A percentile compares a stretch with the other conserved stretches of the same genome.
phyloP scores from a whole-genome alignment of 2,797 vertebrate species.

The Lophura swinhoii region DNA sequence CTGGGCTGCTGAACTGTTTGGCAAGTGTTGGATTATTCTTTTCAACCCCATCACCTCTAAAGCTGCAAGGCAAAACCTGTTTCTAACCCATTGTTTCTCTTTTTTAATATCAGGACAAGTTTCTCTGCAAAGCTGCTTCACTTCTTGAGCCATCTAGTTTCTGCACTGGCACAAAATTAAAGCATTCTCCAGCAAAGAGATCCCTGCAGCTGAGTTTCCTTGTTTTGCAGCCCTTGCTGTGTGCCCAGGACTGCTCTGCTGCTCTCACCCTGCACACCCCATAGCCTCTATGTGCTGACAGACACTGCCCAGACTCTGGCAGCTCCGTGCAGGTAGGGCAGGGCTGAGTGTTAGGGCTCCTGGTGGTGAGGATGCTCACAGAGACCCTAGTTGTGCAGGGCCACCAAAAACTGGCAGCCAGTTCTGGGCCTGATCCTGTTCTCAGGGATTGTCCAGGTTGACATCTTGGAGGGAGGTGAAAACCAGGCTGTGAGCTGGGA shows the following conservation, averaged over 20 bases:
- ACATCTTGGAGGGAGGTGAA: background rate
- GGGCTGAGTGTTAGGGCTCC: background rate
- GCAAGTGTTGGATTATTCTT: accelerated
- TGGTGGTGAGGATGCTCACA: accelerated
- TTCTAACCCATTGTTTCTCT: background rate
- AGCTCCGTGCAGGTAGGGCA: accelerated
- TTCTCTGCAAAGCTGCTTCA: background rate
- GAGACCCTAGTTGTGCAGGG: accelerated
- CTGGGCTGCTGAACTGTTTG: background rate
- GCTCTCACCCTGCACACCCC: background rate
- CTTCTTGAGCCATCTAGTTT: background rate
- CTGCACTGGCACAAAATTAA: accelerated
- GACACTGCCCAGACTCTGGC: accelerated
- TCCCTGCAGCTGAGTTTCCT: background rate
- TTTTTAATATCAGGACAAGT: background rate
- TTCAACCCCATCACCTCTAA: background rate
- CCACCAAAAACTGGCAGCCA: accelerated
- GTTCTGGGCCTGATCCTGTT: background rate
- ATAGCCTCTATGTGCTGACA: background rate
- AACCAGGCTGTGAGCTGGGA: background rate
- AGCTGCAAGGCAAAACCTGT: background rate
- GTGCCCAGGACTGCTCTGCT: background rate
- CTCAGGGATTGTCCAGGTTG: background rate
- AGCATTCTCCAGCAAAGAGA: accelerated
- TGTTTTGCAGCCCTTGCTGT: background rate